Evolutionary conservation across 2,113 vertebrate species (phyloP).

Genomic region (Spea bombifrons): DNA sequence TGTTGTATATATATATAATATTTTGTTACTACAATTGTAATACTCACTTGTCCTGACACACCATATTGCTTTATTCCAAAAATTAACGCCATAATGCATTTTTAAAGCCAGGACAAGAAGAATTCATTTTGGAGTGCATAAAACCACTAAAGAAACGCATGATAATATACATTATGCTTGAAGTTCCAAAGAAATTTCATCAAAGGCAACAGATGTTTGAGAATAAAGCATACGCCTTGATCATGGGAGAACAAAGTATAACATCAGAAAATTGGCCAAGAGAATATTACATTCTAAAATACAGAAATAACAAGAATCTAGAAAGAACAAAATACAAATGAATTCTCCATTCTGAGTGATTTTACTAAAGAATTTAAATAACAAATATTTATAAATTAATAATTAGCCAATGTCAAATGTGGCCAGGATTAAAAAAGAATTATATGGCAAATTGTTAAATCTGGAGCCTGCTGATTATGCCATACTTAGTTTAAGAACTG

Average conservation of each 20-base stretch:
- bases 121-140: neutral
- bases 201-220: slow-evolving; percentile 25
- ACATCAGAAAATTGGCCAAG: slow-evolving; percentile 28
- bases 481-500: too few relatives aligned
- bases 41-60: neutral
- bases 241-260: slow-evolving; percentile 30
- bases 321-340: neutral
- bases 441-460: too few relatives aligned
- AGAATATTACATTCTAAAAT: slow-evolving; percentile 21
- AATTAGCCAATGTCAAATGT: too few relatives aligned
- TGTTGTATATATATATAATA: too few relatives aligned
- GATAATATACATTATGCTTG: slow-evolving; percentile 30
- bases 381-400: too few relatives aligned
- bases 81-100: slow-evolving; percentile 1
- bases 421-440: too few relatives aligned
- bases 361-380: too few relatives aligned
- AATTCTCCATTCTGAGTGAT: too few relatives aligned
- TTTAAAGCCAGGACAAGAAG: neutral
- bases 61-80: neutral
- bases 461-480: too few relatives aligned
- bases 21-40: too few relatives aligned
- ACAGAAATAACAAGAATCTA: neutral
- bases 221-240: slow-evolving; percentile 32
- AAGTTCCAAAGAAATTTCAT: slow-evolving; percentile 39
- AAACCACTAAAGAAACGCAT: slow-evolving; percentile 8